Evolutionary conservation across 2,113 vertebrate genomes (phyloP).

Genomic region (Charadrius vociferus): DNA sequence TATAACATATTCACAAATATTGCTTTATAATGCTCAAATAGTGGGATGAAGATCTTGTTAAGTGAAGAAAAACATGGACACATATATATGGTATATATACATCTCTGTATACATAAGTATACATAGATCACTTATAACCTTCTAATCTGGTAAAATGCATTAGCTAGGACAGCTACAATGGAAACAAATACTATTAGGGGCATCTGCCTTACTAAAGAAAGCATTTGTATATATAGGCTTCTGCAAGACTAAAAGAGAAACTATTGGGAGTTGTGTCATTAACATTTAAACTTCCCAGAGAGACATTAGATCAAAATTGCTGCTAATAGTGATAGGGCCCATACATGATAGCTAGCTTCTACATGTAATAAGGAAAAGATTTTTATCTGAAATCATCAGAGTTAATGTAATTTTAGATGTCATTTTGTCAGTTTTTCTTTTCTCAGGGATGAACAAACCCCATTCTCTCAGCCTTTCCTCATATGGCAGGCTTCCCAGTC

Average conservation of each 20-base stretch:
- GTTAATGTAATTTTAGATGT: not conserved
- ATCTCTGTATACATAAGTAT: not conserved
- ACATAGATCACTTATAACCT: not conserved
- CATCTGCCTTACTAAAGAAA: not conserved
- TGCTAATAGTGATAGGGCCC: not conserved
- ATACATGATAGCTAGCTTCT: not conserved
- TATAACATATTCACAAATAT: not conserved
- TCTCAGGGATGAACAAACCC: not conserved
- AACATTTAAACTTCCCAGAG: not conserved
- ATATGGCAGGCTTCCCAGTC: not conserved
- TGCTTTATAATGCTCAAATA: not conserved
- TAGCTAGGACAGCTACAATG: not conserved
- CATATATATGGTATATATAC: not conserved
- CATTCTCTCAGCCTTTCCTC: not conserved
- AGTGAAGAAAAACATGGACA: not conserved
- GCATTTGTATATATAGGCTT: not conserved
- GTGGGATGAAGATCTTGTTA: not conserved
- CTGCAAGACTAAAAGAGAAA: not conserved
- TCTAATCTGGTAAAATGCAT: not conserved
- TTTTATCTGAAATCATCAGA: not conserved
- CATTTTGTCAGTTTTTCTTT: not conserved
- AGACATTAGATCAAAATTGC: not conserved
- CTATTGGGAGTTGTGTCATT: not conserved
- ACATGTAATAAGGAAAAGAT: not conserved
- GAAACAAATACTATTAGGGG: not conserved